Evolutionary conservation across 2,888 invertebrate species (phyloP), one percentile per base, ranked within the genome.

Genomic region (Drosophila acutilabella): DNA sequence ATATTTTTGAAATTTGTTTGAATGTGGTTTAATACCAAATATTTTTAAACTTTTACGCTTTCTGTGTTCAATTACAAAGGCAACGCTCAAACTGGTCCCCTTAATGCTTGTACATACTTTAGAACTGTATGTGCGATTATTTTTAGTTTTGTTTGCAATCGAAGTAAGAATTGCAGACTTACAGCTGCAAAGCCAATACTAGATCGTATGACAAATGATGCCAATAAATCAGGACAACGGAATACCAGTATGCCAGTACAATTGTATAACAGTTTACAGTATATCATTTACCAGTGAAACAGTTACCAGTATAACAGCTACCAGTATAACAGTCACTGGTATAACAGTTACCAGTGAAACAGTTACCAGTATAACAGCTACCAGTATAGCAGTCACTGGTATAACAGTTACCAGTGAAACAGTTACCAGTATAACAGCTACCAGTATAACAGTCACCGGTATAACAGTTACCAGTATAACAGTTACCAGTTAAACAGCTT

Each of bases 61-160:
- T 60, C 23, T 53, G 47, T 62, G 36, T 62, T 42, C 52, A 30
- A 59, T 64, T 51, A 50, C 45, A 71, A 83, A 86, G 78, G 70
- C 86, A 88, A 78, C 80, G 83, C 73, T 86, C 80, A 72, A 86
- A 75, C 83, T 84, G 83, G 83, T 88, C 83, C 83, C 83, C 80
- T 73, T 75, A 76, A 73, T 81, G 78, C 36, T 67, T 47, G 50
- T 70, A 58, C 61, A 47, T 59, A 54, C 54, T 56, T 30, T 45
- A 57, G 58, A 59, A 44, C 60, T 69, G 20, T 51, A 51, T 20
- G 67, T 61, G 74, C 61, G 72, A 45, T 53, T 40, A 26, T 41
- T 41, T 53, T 26, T 26, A 45, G 44, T 26, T 58, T 52, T 47
- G 51, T 41, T 59, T 60, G 54, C 44, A 33, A 53, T 50, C 20